Evolutionary conservation across 2,888 invertebrate genomes (phyloP), one percentile per base, ranked within the genome.

Genomic region (Chloromyia formosa): DNA sequence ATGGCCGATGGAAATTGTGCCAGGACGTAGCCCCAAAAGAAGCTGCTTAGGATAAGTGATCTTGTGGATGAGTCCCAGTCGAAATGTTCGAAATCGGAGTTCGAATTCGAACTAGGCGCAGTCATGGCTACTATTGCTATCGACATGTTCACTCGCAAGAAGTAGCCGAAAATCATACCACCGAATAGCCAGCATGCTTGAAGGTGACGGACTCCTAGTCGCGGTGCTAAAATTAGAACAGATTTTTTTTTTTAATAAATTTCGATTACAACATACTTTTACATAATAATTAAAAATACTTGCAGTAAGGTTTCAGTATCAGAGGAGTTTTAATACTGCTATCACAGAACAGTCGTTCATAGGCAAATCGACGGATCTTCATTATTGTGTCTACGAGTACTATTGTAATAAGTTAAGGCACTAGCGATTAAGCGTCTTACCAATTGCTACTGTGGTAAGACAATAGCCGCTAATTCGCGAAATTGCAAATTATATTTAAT

Each of bases 11-110:
- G 91, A 1, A 94, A 84, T 84, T 94, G 94, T 20, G 91, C 89
- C 4, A 91, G 78, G 0, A 92, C 88, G 81, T 94, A 94, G 1
- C 94, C 94, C 92, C 92, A 92, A 83, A 93, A 93, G 83, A 93
- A 94, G 0, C 93, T 91, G 7, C 92, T 92, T 9, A 93, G 84
- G 45, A 93, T 87, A 75, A 90, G 80, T 0, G 88, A 85, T 78
- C 88, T 87, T 14, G 88, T 87, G 5, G 84, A 81, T 74, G 87
- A 80, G 62, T 86, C 88, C 90, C 87, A 79, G 82, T 83, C 79
- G 75, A 71, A 77, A 12, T 73, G 40, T 3, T 77, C 79, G 74
- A 86, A 84, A 77, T 81, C 79, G 76, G 89, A 87, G 60, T 72
- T 58, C n/a, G n/a, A n/a, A 9, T 22, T 22, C 1, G 1, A 1